Evolutionary conservation across 53 echinoderm and acorn worm genomes (phyloP), one percentile per base, ranked within the genome.

Genomic region (Hippasteria phrygiana): DNA sequence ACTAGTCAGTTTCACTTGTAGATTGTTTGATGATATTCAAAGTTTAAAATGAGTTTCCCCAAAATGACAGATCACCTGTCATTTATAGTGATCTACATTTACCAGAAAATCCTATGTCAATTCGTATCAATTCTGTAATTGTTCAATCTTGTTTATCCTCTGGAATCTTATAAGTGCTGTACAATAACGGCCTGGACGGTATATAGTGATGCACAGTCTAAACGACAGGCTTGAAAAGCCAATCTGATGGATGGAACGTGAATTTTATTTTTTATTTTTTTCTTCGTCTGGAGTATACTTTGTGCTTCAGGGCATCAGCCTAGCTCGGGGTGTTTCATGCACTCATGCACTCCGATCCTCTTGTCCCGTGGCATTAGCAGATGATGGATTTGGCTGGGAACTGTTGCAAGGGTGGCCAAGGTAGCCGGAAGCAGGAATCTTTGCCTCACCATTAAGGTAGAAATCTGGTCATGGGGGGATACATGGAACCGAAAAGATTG

Each of bases 251-350:
- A 59, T 59, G 26, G 26, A 59, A 59, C 26, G 26, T 59, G 3
- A 22, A 59, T 59, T 17, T 3, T 5, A 24, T 59, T 59, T 59
- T 59, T 59, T 11, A 46, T 26, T 39, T 27, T 16, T 29, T 36
- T 43, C 74, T 45, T 63, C 32, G 64, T 13, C 28, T 26, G 27
- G 64, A 29, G 64, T 63, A 27, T 13, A 18, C 32, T 63, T 27
- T 27, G 28, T 63, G 28, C 64, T 28, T 14, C 43, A 45, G 73
- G 73, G 41, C 34, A 12, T 73, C 17, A 1, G 51, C 0, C 31
- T 50, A 32, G 41, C 79, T 62, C 5, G 11, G 62, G 79, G 79
- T 79, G 56, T 79, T 79, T 79, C 39, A 79, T 37, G 79, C 79
- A 79, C 79, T 79, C 26, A 11, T 67, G 35, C 69, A 37, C 43